These are phyloP conservation scores for Sus scrofa DNA, from an alignment of 2,113 vertebrate species.

Conservation along the genomic window T2T-Sscrofa CM000814.6:134741001-134741500, in stretches of 20 bases:
- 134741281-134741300: not conserved
- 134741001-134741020: not conserved
- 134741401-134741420: not conserved
- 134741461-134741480: not conserved
- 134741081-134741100: not conserved
- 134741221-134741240: not conserved
- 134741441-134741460: not conserved
- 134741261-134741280: not conserved
- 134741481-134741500: not conserved
- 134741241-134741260: not conserved
- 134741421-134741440: not conserved
- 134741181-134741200: not conserved
- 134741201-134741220: not conserved
- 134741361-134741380: not conserved
- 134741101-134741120: not conserved
- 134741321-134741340: not conserved
- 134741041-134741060: not conserved
- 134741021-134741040: not conserved
- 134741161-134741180: accelerated
- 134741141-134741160: not conserved
- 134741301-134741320: not conserved
- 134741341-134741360: not conserved
- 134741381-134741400: not conserved
- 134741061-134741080: not conserved
- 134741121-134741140: not conserved